These are phyloP conservation scores for Sphenopsis melanotis DNA, from an alignment of 2,797 vertebrate species.

Conservation along the genomic window DNA sequence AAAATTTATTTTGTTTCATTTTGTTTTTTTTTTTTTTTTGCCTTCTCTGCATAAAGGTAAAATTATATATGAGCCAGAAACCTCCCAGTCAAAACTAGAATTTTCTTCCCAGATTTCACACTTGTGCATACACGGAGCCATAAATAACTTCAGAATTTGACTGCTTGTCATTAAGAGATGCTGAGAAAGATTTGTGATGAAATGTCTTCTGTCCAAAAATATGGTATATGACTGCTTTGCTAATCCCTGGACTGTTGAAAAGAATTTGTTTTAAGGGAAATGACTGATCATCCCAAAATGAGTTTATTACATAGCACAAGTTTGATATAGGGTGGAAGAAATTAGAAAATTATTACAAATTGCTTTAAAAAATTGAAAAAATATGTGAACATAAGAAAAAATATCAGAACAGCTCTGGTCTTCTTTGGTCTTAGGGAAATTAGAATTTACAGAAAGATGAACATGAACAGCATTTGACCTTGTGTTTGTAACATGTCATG, in stretches of 20 bases:
- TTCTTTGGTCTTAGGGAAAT: not conserved
- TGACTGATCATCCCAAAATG: not conserved
- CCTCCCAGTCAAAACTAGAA: not conserved
- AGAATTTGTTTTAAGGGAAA: not conserved
- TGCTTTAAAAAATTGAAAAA: not conserved
- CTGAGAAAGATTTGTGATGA: not conserved
- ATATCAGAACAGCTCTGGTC: not conserved
- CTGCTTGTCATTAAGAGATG: not conserved
- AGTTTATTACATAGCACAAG: not conserved
- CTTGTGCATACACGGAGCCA: not conserved
- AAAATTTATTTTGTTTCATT: not conserved
- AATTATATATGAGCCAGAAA: not conserved
- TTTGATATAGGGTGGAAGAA: not conserved
- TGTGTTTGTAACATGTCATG: not conserved
- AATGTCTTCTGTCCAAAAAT: not conserved
- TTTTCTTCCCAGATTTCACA: not conserved
- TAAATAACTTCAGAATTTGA: not conserved
- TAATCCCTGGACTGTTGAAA: not conserved
- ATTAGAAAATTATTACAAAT: not conserved
- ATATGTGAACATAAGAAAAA: not conserved
- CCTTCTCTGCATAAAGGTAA: not conserved
- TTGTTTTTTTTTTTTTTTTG: not conserved
- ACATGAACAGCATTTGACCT: not conserved
- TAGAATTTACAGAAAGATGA: not conserved
- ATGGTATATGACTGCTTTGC: not conserved